Evolutionary conservation across 1,140 invertebrate species (phyloP).

Genomic region (Psilanteris sp.): DNA sequence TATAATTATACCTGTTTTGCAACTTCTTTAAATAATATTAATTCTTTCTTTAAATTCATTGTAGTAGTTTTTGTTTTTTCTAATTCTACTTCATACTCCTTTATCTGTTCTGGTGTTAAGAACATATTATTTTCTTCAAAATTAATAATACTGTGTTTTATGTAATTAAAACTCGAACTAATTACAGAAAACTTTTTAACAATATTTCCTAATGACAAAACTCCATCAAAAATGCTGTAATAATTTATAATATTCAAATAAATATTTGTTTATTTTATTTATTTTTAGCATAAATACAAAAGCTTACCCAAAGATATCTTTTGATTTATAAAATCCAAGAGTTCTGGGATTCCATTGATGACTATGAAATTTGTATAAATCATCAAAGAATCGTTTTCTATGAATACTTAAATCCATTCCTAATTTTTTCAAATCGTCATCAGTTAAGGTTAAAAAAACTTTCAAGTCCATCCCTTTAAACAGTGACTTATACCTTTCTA

Average conservation of each 20-base stretch:
- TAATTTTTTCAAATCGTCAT: conserved; percentile 78
- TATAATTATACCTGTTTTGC: conserved; percentile 62
- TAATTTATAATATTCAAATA: not conserved
- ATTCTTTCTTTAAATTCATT: conserved; percentile 63
- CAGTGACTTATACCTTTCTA: conserved; percentile 74
- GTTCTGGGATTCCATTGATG: conserved; percentile 78
- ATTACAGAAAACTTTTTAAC: conserved; percentile 70
- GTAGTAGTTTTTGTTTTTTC: conserved; percentile 61
- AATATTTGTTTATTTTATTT: too few species aligned
- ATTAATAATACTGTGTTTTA: conserved; percentile 63
- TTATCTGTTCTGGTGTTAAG: conserved; percentile 41
- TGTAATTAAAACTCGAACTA: conserved; percentile 69
- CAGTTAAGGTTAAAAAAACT: conserved; percentile 79
- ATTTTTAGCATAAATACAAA: not conserved
- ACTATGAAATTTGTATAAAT: conserved; percentile 80
- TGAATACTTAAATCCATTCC: conserved; percentile 81
- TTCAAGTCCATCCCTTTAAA: conserved; percentile 80
- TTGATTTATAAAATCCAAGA: conserved; percentile 44
- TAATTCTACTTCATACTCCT: conserved; percentile 61
- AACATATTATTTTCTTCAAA: conserved; percentile 26
- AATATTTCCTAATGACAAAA: conserved; percentile 64
- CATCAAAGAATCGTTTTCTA: conserved; percentile 77
- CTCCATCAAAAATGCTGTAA: conserved; percentile 68
- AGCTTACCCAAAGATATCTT: conserved; percentile 28
- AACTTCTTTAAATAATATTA: conserved; percentile 54